Conservation (phyloP, 1,140 invertebrate species). For the Cataglyphis hispanica region DNA sequence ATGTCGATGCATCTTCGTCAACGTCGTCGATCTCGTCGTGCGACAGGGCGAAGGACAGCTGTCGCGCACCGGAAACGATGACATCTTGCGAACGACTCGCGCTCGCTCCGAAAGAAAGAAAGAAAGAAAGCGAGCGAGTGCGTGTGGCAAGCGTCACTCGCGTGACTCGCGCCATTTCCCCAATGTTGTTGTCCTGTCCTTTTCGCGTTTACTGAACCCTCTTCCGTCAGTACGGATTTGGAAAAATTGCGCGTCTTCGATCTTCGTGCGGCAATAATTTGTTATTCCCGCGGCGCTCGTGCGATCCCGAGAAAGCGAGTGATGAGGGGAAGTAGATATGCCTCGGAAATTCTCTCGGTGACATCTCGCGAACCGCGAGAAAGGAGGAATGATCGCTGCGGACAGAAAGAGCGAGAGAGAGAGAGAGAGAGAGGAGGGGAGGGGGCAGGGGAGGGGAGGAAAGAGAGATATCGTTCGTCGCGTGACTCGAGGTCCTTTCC, state of each 20-base stretch:
- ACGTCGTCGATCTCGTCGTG: constrained; percentile 48
- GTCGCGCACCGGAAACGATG: constrained; percentile 72
- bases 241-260: constrained; percentile 40
- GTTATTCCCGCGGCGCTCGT: constrained; percentile 24
- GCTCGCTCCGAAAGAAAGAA: constrained; percentile 34
- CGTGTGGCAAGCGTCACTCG: constrained; percentile 43
- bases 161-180: constrained; percentile 69
- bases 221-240: constrained; percentile 7
- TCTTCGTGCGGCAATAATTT: constrained; percentile 37
- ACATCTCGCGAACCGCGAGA: constrained; percentile 51
- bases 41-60: constrained; percentile 70
- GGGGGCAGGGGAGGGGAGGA: neutral
- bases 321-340: neutral
- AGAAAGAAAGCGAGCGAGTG: neutral
- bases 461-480: constrained; percentile 40
- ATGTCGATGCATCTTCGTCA: constrained; percentile 67
- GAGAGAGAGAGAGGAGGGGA: neutral
- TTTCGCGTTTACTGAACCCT: constrained; percentile 40
- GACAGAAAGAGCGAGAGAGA: neutral
- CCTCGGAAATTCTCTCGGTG: constrained; percentile 36
- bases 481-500: constrained; percentile 71
- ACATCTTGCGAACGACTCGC: constrained; percentile 75
- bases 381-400: constrained; percentile 13
- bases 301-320: neutral
- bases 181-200: constrained; percentile 50